A percentile compares a stretch with the other conserved stretches of the same genome.
These are phyloP conservation scores for Pseudomyrmex gracilis DNA, from an alignment of 1,140 invertebrate species.

Conservation along the genomic window DNA sequence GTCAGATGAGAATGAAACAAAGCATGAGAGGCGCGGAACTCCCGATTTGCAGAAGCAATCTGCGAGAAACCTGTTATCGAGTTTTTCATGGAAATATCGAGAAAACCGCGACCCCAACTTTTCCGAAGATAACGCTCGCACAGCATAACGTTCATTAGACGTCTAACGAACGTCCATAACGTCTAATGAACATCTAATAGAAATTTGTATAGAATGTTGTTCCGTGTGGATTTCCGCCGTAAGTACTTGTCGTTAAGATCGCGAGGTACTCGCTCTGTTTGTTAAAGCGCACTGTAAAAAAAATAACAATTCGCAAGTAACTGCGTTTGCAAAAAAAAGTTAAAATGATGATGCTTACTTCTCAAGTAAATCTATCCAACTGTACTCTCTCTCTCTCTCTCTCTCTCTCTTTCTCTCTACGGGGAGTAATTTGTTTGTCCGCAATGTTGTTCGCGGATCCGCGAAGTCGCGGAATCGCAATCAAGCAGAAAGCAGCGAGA, in stretches of 20 bases:
- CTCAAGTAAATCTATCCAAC: neutral
- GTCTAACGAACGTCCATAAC: too few relatives aligned
- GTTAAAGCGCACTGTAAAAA: too few relatives aligned
- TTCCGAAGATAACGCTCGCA: conserved; percentile 11
- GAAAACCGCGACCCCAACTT: conserved; percentile 7
- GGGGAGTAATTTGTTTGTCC: conserved; percentile 13
- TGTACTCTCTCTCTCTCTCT: too few relatives aligned
- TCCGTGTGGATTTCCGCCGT: too few relatives aligned
- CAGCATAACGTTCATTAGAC: neutral
- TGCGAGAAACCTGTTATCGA: conserved; percentile 38
- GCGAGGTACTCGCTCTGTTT: too few relatives aligned
- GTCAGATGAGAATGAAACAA: conserved; percentile 12
- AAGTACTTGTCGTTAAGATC: too few relatives aligned
- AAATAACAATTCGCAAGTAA: neutral
- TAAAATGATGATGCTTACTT: neutral
- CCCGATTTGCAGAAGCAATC: neutral
- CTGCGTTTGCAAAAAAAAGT: neutral
- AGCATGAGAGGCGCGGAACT: neutral
- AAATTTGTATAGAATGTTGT: too few relatives aligned
- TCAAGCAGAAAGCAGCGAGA: conserved; percentile 39
- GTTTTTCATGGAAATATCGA: conserved; percentile 22
- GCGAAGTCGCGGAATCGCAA: conserved; percentile 13
- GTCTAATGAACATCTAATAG: too few relatives aligned
- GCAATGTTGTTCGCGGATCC: neutral
- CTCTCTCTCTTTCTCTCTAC: too few relatives aligned